Conservation (phyloP, 2,797 vertebrate species). For the Phrynocephalus forsythii region DNA sequence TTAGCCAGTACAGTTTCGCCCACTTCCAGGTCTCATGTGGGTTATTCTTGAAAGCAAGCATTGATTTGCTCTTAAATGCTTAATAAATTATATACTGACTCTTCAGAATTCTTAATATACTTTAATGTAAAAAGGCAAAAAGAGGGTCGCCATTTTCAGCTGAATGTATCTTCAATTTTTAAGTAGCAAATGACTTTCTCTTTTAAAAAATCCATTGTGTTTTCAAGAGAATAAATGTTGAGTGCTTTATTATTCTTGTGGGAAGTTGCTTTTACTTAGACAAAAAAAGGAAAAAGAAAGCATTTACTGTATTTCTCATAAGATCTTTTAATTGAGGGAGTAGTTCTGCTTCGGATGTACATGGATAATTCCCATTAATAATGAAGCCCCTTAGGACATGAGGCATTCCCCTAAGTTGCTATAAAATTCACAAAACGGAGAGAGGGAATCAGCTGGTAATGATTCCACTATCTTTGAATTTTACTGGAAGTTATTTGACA, state of each 20-base stretch:
- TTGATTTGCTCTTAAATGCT: neutral
- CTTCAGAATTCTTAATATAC: neutral
- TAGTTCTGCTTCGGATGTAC: constrained; percentile 43
- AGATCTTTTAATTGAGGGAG: constrained; percentile 57
- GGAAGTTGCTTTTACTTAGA: constrained; percentile 65
- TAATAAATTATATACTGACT: neutral
- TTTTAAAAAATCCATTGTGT: constrained; percentile 42
- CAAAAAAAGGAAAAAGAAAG: constrained; percentile 56
- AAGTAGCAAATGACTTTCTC: constrained; percentile 47
- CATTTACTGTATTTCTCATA: constrained; percentile 47
- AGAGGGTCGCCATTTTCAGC: constrained; percentile 40
- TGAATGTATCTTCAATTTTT: constrained; percentile 65
- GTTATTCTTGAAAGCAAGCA: neutral
- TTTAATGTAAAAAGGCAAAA: constrained; percentile 27
- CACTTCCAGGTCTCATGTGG: neutral
- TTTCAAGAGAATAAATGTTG: constrained; percentile 58
- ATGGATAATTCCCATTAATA: constrained; percentile 61
- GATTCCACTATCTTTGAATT: constrained; percentile 42
- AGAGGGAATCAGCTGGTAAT: constrained; percentile 42
- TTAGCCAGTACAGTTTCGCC: neutral
- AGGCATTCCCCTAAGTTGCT: constrained; percentile 40
- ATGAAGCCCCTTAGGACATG: constrained; percentile 46
- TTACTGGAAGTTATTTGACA: constrained; percentile 22
- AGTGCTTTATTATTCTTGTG: constrained; percentile 67
- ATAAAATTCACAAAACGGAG: constrained; percentile 44